Percentiles rank a stretch among this genome's conserved stretches.
phyloP scores from a whole-genome alignment of 2,888 invertebrate genomes.

The Acanthosoma haemorrhoidale region DNA sequence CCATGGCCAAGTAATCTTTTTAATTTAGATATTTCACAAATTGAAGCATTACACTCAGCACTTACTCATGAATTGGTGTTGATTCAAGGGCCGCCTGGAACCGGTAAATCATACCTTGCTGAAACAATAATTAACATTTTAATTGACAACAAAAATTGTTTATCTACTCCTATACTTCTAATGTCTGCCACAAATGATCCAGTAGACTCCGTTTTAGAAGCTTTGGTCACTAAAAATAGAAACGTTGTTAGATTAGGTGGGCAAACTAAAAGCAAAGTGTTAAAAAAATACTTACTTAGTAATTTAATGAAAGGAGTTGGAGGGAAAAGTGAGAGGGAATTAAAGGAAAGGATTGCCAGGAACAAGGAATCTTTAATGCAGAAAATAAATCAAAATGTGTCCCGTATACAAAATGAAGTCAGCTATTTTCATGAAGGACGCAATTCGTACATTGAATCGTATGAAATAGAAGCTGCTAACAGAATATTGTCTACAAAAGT shows the following conservation, averaged over 20 bases:
- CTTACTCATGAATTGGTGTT: constrained; percentile 66
- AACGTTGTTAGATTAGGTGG: constrained; percentile 64
- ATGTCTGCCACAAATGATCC: constrained; percentile 82
- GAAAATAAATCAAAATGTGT: background rate
- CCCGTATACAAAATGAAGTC: background rate
- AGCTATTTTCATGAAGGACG: constrained; percentile 43
- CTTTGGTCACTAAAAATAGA: constrained; percentile 54
- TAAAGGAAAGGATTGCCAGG: background rate
- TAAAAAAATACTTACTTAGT: constrained; percentile 55
- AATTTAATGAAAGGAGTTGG: background rate
- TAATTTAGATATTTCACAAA: constrained; percentile 61
- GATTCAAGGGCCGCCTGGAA: constrained; percentile 84
- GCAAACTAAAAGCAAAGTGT: constrained; percentile 52
- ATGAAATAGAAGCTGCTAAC: background rate
- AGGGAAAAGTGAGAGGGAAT: too few relatives aligned
- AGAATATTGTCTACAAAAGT: constrained; percentile 52
- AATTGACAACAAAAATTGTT: constrained; percentile 54
- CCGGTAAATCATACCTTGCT: constrained; percentile 78
- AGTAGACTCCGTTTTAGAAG: constrained; percentile 75
- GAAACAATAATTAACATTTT: constrained; percentile 65
- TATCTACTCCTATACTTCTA: constrained; percentile 60
- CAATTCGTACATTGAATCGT: background rate
- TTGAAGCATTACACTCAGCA: constrained; percentile 60
- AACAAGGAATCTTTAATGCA: background rate
- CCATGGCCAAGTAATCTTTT: constrained; percentile 44